These are phyloP conservation scores for Oreonectes daqikongensis DNA, from an alignment of 2,797 vertebrate species.

Conservation along the genomic window DNA sequence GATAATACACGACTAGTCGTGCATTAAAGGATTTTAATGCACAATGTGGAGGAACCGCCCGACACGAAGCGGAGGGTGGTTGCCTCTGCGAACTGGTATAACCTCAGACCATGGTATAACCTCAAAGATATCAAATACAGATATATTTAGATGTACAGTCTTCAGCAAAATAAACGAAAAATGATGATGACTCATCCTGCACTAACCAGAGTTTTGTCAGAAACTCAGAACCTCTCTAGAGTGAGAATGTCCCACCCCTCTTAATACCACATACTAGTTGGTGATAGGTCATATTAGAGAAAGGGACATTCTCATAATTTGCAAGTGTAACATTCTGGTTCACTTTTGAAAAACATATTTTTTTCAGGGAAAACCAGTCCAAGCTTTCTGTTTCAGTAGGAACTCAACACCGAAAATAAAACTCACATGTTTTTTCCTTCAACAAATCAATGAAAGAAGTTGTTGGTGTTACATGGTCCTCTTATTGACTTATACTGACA, in stretches of 20 bases:
- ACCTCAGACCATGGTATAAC: no score
- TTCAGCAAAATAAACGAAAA: background rate
- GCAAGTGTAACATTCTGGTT: background rate
- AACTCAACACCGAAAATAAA: background rate
- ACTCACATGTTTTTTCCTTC: background rate
- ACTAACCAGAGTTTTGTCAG: background rate
- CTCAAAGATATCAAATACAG: background rate
- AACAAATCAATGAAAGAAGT: slow-evolving; percentile 28
- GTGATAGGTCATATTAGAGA: background rate
- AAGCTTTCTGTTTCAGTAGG: no score
- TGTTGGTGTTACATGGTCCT: background rate
- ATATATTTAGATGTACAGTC: background rate
- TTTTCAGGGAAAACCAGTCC: no score
- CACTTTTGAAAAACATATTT: background rate
- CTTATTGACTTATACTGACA: slow-evolving; percentile 25
- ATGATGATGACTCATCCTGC: background rate
- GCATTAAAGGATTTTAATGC: no score
- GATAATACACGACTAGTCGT: no score
- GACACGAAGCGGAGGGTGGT: no score
- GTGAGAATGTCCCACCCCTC: background rate
- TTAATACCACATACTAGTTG: background rate
- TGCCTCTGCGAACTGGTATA: no score
- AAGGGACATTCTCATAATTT: background rate
- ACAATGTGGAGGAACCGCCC: background rate
- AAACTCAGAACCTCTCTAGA: background rate